Evolutionary conservation across 2,888 invertebrate species (phyloP).

Genomic region (Miltochrista miniata): DNA sequence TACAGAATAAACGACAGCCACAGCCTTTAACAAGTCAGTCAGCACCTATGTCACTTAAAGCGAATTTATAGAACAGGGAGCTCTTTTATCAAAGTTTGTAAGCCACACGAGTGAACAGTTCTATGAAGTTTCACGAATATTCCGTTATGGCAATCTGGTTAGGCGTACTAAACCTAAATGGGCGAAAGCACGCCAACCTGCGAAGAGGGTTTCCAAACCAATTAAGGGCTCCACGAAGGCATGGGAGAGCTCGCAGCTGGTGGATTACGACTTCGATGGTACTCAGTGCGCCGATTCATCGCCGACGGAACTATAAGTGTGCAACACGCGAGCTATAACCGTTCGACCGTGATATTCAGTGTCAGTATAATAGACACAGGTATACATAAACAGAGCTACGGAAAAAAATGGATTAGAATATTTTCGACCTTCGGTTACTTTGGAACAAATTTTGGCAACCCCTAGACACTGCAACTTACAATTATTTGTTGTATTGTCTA

Average conservation of each 20-base stretch:
- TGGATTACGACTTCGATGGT: conserved; percentile 79
- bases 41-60: conserved; percentile 63
- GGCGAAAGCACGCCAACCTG: conserved; percentile 70
- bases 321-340: conserved; percentile 62
- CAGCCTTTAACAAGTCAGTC: conserved; percentile 58
- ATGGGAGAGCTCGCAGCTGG: conserved; percentile 77
- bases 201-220: conserved; percentile 82
- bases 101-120: conserved; percentile 52
- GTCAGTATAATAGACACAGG: conserved; percentile 6
- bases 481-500: too few relatives aligned
- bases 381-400: not conserved
- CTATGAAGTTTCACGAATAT: conserved; percentile 74
- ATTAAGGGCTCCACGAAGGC: conserved; percentile 80
- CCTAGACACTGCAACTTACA: too few relatives aligned
- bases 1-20: conserved; percentile 53
- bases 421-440: too few relatives aligned
- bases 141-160: conserved; percentile 80
- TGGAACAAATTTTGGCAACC: too few relatives aligned
- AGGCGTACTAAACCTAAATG: conserved; percentile 75
- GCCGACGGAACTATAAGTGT: conserved; percentile 59
- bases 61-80: conserved; percentile 55
- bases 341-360: conserved; percentile 45
- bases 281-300: conserved; percentile 71
- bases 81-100: conserved; percentile 56
- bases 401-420: not conserved